phyloP scores from a whole-genome alignment of 2,888 invertebrate genomes.

The Fissipunctia ypsillon region DNA sequence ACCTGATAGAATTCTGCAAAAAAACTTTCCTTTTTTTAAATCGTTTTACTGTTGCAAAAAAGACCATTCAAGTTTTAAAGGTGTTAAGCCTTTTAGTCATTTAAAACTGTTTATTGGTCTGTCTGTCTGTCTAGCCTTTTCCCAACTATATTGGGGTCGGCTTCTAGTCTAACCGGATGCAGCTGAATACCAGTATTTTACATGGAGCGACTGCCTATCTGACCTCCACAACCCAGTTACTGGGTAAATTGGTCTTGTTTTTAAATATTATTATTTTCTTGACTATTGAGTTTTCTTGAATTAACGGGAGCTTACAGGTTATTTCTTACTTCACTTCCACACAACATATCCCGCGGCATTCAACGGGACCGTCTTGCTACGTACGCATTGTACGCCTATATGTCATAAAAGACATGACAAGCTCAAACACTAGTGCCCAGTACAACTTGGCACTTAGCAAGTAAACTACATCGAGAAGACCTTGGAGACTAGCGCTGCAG shows the following conservation, averaged over 20 bases:
- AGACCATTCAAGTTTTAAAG: conserved; percentile 19
- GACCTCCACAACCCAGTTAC: too few relatives aligned
- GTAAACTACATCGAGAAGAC: neutral
- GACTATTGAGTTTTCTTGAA: neutral
- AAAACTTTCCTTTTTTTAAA: too few relatives aligned
- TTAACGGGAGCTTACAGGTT: conserved; percentile 11
- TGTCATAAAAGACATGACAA: conserved; percentile 13
- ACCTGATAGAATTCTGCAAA: neutral
- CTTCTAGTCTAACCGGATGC: too few relatives aligned
- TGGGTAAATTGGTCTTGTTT: conserved; percentile 11
- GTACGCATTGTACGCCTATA: neutral
- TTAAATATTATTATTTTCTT: neutral
- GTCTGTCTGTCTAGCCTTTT: too few relatives aligned
- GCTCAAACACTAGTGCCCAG: conserved; percentile 6
- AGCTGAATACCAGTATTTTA: too few relatives aligned
- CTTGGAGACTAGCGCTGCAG: neutral
- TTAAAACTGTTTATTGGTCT: conserved; percentile 19
- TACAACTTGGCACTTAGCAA: neutral
- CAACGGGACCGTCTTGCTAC: conserved; percentile 11
- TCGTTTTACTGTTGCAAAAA: conserved; percentile 25
- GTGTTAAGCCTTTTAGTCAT: neutral
- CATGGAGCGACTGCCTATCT: too few relatives aligned
- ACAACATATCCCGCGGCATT: too few relatives aligned
- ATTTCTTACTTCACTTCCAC: neutral
- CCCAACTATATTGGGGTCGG: too few relatives aligned